Conservation (phyloP, 1,140 invertebrate genomes). For the Penaeus chinensis region DNA sequence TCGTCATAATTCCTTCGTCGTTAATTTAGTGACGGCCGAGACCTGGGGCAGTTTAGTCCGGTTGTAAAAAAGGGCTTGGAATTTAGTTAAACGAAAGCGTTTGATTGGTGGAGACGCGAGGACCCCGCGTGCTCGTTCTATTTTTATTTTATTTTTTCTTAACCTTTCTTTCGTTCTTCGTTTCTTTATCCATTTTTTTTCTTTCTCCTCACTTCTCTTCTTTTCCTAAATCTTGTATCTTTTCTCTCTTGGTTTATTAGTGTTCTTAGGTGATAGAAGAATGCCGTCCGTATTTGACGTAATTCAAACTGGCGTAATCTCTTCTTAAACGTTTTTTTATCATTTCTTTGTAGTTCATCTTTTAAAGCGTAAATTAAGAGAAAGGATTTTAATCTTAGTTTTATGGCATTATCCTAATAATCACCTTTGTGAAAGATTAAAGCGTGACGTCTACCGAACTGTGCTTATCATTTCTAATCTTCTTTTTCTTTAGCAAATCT, state of each 20-base stretch:
- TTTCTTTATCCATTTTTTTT: not conserved
- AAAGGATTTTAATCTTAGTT: no score
- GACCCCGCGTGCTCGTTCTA: not conserved
- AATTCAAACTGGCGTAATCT: no score
- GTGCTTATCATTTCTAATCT: no score
- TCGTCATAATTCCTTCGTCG: conserved; percentile 41
- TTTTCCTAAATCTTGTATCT: not conserved
- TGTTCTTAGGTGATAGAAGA: not conserved
- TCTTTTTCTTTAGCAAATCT: no score
- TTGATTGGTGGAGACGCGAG: conserved; percentile 1
- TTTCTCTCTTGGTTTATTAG: not conserved
- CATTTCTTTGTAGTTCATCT: no score
- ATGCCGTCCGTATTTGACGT: no score
- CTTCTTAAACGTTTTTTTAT: no score
- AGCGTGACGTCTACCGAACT: no score
- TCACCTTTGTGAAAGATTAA: no score
- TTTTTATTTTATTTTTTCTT: not conserved
- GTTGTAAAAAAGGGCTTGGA: not conserved
- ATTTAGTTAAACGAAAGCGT: not conserved
- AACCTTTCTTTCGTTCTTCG: not conserved
- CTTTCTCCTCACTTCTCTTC: not conserved
- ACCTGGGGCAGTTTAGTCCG: not conserved
- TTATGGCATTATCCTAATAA: no score
- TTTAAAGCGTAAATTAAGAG: no score
- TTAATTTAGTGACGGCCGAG: conserved; percentile 1